Evolutionary conservation across 37 sponge, comb jelly and placozoan species (phyloP).

Genomic region (Tethya wilhelma): DNA sequence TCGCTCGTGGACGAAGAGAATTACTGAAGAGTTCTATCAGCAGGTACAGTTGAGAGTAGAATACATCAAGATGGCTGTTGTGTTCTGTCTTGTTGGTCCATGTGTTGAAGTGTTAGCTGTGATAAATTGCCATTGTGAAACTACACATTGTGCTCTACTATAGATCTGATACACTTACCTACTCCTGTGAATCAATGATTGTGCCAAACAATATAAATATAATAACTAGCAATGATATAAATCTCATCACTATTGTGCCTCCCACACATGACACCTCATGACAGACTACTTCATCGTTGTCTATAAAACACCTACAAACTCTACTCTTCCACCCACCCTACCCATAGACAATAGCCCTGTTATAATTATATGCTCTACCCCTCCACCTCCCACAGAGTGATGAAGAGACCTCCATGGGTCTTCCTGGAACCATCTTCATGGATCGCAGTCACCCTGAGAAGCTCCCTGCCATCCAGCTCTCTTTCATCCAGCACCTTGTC

Average conservation of each 20-base stretch:
- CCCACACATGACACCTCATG: too few species aligned
- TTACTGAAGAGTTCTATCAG: slow-evolving; percentile 90
- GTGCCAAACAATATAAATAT: too few species aligned
- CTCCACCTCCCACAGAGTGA: slow-evolving; percentile 59
- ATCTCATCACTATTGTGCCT: too few species aligned
- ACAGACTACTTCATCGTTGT: too few species aligned
- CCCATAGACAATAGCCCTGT: background rate
- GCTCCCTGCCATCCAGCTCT: slow-evolving; percentile 84
- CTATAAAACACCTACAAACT: too few species aligned
- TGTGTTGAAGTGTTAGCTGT: too few species aligned
- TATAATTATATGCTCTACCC: background rate
- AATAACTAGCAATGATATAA: too few species aligned
- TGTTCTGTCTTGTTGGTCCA: background rate
- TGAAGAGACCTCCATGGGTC: slow-evolving; percentile 63
- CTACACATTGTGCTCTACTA: too few species aligned
- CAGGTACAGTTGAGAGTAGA: slow-evolving; percentile 48
- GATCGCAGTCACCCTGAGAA: slow-evolving; percentile 78
- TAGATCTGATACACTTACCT: too few species aligned
- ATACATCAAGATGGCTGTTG: background rate
- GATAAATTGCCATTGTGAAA: too few species aligned
- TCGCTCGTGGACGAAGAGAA: slow-evolving; percentile 76
- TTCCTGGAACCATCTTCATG: slow-evolving; percentile 84
- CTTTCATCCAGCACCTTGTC: slow-evolving; percentile 91
- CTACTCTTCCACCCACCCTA: too few species aligned
- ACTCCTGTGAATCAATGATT: too few species aligned